Evolutionary conservation across 2,113 vertebrate species (phyloP).

Genomic region (Shinisaurus crocodilurus): DNA sequence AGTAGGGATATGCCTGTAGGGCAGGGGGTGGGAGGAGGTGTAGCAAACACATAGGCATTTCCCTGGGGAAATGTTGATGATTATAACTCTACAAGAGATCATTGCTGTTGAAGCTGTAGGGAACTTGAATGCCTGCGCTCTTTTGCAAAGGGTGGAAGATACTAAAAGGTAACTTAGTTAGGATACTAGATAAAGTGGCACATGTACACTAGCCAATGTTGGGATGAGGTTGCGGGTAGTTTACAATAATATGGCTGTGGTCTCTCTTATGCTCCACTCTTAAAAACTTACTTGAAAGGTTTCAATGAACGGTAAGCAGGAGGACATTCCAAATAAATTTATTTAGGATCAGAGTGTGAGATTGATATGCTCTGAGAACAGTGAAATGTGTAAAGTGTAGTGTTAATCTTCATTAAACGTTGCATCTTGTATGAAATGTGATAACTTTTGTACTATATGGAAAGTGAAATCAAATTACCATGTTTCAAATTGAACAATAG

Average conservation of each 20-base stretch:
- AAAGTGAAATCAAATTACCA: neutral
- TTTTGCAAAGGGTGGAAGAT: neutral
- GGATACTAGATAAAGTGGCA: neutral
- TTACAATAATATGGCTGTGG: neutral
- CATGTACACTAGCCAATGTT: neutral
- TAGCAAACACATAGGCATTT: neutral
- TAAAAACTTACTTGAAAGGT: neutral
- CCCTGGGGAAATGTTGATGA: neutral
- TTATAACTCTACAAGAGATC: neutral
- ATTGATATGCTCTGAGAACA: neutral
- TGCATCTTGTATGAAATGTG: neutral
- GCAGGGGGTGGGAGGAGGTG: neutral
- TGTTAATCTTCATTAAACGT: neutral
- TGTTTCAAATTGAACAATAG: neutral
- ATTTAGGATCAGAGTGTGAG: neutral
- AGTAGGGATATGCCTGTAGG: neutral
- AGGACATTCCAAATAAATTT: neutral
- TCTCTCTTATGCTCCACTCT: neutral
- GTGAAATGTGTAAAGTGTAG: neutral
- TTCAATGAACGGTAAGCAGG: neutral
- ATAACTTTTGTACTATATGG: neutral
- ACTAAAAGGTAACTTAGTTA: neutral
- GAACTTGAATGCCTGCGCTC: neutral
- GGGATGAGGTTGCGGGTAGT: no score
- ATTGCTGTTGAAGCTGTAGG: neutral